A percentile compares a stretch with the other conserved stretches of the same genome.
These are phyloP conservation scores for Osmerus eperlanus DNA, from an alignment of 2,113 vertebrate species.

Conservation along the genomic window DNA sequence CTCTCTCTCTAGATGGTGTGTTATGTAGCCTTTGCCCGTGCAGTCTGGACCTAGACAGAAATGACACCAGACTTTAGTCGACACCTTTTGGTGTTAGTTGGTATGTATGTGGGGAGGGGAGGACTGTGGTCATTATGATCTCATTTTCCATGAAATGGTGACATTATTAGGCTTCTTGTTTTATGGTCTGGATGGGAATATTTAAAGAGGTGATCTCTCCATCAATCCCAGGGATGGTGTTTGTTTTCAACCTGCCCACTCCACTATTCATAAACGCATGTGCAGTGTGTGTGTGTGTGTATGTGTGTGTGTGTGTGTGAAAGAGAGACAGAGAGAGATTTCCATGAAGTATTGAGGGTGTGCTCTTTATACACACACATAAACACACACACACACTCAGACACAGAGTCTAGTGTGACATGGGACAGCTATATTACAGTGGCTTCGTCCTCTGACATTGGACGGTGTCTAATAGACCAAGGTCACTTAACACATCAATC, in stretches of 20 bases:
- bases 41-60: too few relatives aligned
- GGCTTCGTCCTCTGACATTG: conserved; percentile 48
- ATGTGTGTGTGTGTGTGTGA: too few relatives aligned
- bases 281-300: conserved; percentile 13
- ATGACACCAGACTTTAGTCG: not conserved
- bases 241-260: conserved; percentile 53
- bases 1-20: too few relatives aligned
- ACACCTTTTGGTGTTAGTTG: conserved; percentile 33
- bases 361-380: not conserved
- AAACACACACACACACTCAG: conserved; percentile 17
- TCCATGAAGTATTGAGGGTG: too few relatives aligned
- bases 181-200: conserved; percentile 86
- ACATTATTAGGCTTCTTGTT: conserved; percentile 90
- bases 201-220: conserved; percentile 69
- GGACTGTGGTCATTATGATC: conserved; percentile 96
- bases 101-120: conserved; percentile 56
- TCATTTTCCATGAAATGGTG: conserved; percentile 99
- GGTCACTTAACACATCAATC: conserved; percentile 70
- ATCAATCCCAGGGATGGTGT: conserved; percentile 60
- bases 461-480: conserved; percentile 66
- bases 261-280: conserved; percentile 38
- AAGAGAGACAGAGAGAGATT: too few relatives aligned
- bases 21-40: too few relatives aligned
- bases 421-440: conserved; percentile 45
- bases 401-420: conserved; percentile 20